Conservation (phyloP, 2,797 vertebrate genomes). For the Melanitta fusca region DNA sequence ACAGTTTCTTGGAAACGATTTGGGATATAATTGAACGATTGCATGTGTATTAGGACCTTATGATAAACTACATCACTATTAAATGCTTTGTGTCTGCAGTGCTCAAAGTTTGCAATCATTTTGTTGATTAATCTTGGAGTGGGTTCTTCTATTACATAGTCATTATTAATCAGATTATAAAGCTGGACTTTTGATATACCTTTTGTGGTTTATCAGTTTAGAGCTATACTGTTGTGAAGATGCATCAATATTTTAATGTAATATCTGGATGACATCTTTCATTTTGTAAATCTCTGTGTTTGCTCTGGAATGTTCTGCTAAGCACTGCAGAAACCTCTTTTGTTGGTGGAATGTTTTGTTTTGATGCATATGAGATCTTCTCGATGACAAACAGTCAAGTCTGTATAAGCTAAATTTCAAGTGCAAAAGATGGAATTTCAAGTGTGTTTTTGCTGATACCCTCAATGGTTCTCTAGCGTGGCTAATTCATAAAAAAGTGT, state of each 20-base stretch:
- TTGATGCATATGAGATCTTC: neutral
- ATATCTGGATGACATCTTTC: neutral
- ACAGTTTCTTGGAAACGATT: neutral
- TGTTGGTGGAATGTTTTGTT: neutral
- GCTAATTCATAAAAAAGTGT: neutral
- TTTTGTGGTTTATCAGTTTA: neutral
- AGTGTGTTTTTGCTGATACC: neutral
- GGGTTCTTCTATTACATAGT: slow-evolving; percentile 10
- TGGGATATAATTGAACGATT: neutral
- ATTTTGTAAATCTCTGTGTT: neutral
- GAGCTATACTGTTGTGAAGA: neutral
- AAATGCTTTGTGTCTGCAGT: neutral
- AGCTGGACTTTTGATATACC: neutral
- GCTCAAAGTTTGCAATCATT: neutral
- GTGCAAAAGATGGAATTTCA: neutral
- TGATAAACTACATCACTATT: neutral
- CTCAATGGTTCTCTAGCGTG: neutral
- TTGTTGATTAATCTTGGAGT: slow-evolving; percentile 31
- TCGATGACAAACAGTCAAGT: neutral
- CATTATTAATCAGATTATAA: slow-evolving; percentile 28
- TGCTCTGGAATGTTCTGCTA: neutral
- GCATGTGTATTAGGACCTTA: neutral
- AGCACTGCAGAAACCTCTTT: neutral
- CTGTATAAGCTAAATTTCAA: neutral
- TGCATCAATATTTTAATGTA: neutral